Evolutionary conservation across 2,113 vertebrate genomes (phyloP), one percentile per base, ranked within the genome.

Genomic region (Falco punctatus): DNA sequence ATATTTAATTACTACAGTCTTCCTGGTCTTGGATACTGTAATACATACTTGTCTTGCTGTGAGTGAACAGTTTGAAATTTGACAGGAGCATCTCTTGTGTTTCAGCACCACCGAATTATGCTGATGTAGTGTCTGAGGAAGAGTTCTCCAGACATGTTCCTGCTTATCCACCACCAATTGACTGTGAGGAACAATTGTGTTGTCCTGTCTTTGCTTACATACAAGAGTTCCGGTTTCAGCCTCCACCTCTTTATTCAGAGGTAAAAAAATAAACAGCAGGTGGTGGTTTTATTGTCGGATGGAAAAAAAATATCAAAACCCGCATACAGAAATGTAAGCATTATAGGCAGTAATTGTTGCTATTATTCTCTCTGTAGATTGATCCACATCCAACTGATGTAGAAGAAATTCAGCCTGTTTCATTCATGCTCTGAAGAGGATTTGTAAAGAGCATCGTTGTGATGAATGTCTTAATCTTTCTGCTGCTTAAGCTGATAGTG

Each of bases 181-280:
- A 97, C 84, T 96, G 97, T 64, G 97, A 97, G 54, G 97, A 98
- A 38, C 98, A 97, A 73, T 78, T 98, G 6, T 98, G 95, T 84
- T 97, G 97, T 59, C 98, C 98, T 18, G 81, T 98, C 79, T 98
- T 98, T 77, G 95, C 98, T 96, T 98, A 98, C 71, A 98, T 98
- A 64, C 98, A 98, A 51, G 98, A 98, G 88, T 99, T 99, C 96
- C 97, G 97, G 65, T 98, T 99, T 89, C 98, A 98, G 96, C 98
- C 98, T 23, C 98, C 98, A 9, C 98, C 98, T 58, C 97, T 98
- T 49, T 99, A 99, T 90, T 98, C 98, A 32, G 98, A 99, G 98
- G 98, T 99, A 97, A 97, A 84, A 88, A 57, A 65, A 91, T 38
- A 73, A 88, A 84, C 64, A 88, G 23, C 73, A 90, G 95, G 67